These are phyloP conservation scores for Apostichopus japonicus DNA, from an alignment of 35 echinoderm and acorn worm genomes.

Conservation along the genomic window DNA sequence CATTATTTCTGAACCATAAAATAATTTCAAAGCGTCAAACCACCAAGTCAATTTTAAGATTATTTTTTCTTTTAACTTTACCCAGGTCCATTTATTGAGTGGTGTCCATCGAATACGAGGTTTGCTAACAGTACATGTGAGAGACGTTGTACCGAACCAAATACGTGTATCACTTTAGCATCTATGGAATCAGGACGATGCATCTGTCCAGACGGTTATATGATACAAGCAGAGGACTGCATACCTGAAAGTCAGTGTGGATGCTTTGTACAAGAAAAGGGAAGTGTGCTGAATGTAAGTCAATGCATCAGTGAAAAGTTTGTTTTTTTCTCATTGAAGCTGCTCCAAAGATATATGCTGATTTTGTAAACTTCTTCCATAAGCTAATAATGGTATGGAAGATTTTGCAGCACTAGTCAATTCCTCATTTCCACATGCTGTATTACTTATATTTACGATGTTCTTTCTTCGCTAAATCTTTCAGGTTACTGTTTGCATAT, in stretches of 20 bases:
- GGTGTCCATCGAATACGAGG: background rate
- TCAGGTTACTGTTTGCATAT: too few relatives aligned
- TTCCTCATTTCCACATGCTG: background rate
- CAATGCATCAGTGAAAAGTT: too few relatives aligned
- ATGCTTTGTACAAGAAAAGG: background rate
- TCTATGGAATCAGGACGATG: background rate
- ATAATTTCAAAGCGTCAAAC: too few relatives aligned
- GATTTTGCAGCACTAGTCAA: background rate
- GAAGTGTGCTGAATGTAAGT: background rate
- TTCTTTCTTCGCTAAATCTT: too few relatives aligned
- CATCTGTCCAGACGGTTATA: background rate
- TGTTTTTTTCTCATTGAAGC: too few relatives aligned
- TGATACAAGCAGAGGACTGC: background rate
- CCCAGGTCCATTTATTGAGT: background rate
- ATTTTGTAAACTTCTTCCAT: too few relatives aligned
- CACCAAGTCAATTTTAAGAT: too few relatives aligned
- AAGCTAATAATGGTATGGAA: background rate
- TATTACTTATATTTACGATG: background rate
- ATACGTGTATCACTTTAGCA: background rate
- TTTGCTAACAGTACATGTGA: background rate
- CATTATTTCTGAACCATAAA: too few relatives aligned
- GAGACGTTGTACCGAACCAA: background rate
- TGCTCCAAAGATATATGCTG: too few relatives aligned
- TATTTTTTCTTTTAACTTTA: too few relatives aligned
- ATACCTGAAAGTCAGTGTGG: background rate